These are phyloP conservation scores for Ophion slaviceki DNA, from an alignment of 2,888 invertebrate species.

Conservation along the genomic window DNA sequence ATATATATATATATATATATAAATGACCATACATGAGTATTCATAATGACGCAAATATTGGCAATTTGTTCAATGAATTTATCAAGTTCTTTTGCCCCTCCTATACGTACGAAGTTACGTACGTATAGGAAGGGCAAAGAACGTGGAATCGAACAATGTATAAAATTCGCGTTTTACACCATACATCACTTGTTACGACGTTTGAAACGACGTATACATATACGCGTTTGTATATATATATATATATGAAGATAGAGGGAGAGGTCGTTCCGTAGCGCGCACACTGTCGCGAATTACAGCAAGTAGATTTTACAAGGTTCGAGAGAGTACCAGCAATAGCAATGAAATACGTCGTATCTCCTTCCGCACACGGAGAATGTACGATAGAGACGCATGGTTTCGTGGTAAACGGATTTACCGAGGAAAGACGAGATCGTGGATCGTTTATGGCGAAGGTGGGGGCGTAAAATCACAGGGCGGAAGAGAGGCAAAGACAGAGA, in stretches of 20 bases:
- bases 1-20: too few species aligned
- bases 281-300: conserved; percentile 39
- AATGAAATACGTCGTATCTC: conserved; percentile 58
- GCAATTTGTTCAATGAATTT: conserved; percentile 25
- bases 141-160: conserved; percentile 46
- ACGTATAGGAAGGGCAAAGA: neutral
- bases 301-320: conserved; percentile 28
- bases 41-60: conserved; percentile 5
- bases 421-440: conserved; percentile 50
- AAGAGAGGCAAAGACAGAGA: too few species aligned
- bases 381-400: conserved; percentile 58
- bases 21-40: too few species aligned
- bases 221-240: neutral
- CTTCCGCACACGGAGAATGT: conserved; percentile 16
- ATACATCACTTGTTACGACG: conserved; percentile 63
- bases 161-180: conserved; percentile 50
- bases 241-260: neutral
- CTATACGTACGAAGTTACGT: conserved; percentile 27
- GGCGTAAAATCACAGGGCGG: neutral
- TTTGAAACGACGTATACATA: conserved; percentile 49
- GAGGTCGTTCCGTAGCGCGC: conserved; percentile 10
- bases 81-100: conserved; percentile 33
- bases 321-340: conserved; percentile 31
- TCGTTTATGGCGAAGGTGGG: conserved; percentile 30
- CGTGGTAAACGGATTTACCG: conserved; percentile 68